Percentiles rank a stretch among this genome's conserved stretches.
Conservation (phyloP, 2,797 vertebrate genomes). For the Sciurus vulgaris region DNA sequence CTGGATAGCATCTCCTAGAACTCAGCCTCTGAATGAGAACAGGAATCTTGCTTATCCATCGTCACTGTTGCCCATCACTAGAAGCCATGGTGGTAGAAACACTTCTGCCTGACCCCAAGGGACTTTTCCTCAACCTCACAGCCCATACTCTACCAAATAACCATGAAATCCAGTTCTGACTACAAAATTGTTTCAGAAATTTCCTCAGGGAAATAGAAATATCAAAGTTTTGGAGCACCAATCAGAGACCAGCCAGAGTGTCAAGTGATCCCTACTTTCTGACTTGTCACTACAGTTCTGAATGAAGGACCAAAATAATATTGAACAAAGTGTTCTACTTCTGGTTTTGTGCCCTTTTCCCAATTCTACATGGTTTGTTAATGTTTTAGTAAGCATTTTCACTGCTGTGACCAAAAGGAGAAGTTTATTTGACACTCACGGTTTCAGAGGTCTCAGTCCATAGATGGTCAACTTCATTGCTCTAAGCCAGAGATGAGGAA, state of each 20-base stretch:
- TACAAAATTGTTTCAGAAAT: background rate
- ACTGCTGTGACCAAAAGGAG: too few relatives aligned
- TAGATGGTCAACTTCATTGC: too few relatives aligned
- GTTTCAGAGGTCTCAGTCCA: too few relatives aligned
- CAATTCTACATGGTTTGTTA: background rate
- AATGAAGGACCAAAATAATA: background rate
- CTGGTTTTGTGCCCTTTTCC: background rate
- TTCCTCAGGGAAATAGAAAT: background rate
- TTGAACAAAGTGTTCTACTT: background rate
- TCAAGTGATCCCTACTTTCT: background rate
- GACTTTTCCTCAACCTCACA: background rate
- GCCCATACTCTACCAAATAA: background rate
- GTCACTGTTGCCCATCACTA: background rate
- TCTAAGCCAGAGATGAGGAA: too few relatives aligned
- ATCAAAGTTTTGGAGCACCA: background rate
- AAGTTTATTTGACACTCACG: too few relatives aligned
- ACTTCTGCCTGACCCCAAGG: background rate
- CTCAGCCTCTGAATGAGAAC: background rate
- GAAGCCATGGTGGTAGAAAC: background rate
- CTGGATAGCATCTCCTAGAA: background rate
- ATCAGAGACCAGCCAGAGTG: background rate
- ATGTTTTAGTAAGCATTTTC: too few relatives aligned
- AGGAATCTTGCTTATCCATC: accelerated
- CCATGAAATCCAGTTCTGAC: background rate
- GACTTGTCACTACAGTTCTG: background rate